Evolutionary conservation across 2,888 invertebrate species (phyloP).

Genomic region (Unio delphinus): DNA sequence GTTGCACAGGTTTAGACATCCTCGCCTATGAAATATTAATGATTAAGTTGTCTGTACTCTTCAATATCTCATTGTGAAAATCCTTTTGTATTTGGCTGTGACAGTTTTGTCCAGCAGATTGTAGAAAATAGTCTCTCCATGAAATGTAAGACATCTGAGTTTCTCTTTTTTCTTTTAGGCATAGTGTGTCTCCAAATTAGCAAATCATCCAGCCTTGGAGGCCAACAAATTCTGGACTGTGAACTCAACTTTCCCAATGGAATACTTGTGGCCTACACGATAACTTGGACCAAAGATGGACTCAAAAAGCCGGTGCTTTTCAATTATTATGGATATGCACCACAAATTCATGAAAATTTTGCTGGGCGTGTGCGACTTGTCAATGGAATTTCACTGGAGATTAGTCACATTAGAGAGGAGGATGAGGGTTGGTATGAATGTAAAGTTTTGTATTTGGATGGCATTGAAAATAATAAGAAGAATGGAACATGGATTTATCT

Average conservation of each 20-base stretch:
- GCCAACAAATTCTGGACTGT: conserved; percentile 97
- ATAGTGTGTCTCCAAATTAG: conserved; percentile 32
- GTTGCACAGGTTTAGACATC: no score
- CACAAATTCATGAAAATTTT: conserved; percentile 86
- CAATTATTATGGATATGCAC: conserved; percentile 98
- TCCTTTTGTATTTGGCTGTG: no score
- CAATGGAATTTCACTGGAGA: conserved; percentile 79
- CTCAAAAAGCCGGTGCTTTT: conserved; percentile 97
- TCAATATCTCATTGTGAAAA: no score
- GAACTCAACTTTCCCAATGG: conserved; percentile 93
- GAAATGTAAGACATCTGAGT: no score
- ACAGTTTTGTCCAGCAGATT: no score
- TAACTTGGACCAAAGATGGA: conserved; percentile 99
- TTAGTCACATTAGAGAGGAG: conserved; percentile 92
- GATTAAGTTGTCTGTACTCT: no score
- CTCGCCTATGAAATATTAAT: no score
- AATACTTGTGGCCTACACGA: conserved; percentile 96
- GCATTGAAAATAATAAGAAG: conserved; percentile 75
- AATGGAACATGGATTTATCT: conserved; percentile 99
- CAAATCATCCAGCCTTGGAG: conserved; percentile 96
- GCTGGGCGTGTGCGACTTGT: conserved; percentile 72
- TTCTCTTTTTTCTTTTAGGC: conserved; percentile 17
- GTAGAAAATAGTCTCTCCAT: no score
- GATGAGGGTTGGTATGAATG: conserved; percentile 99
- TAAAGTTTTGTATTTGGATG: conserved; percentile 94